Percentiles rank a stretch among this genome's conserved stretches.
Evolutionary conservation across 1,140 invertebrate species (phyloP).

Genomic region (Drosophila funebris): DNA sequence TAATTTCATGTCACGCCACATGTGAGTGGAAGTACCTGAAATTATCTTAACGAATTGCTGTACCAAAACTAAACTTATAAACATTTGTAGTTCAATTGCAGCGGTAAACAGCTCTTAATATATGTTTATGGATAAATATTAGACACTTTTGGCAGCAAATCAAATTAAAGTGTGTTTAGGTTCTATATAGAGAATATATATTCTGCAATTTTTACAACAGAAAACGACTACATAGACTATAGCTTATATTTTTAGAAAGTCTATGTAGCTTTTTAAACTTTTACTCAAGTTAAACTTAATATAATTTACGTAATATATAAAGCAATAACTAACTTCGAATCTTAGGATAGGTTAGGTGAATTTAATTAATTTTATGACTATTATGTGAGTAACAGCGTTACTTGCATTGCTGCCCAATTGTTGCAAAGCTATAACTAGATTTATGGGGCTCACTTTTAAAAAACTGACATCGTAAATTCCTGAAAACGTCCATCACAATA

Average conservation of each 20-base stretch:
- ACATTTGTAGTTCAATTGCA: background rate
- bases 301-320: no score
- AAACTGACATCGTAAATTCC: no score
- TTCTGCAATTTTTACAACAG: background rate
- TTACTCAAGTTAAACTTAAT: no score
- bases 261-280: no score
- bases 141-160: background rate
- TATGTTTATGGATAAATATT: background rate
- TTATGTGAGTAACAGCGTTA: no score
- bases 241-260: no score
- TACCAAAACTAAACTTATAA: background rate
- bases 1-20: background rate
- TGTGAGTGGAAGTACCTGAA: background rate
- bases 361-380: background rate
- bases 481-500: conserved; percentile 14
- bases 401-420: background rate
- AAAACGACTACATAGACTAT: no score
- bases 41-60: background rate
- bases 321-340: no score
- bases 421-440: background rate
- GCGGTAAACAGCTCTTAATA: background rate
- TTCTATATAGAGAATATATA: background rate
- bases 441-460: background rate
- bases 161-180: background rate
- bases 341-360: background rate